A percentile compares a stretch with the other conserved stretches of the same genome.
Conservation (phyloP, 1,140 invertebrate species). For the Eriosoma lanigerum region DNA sequence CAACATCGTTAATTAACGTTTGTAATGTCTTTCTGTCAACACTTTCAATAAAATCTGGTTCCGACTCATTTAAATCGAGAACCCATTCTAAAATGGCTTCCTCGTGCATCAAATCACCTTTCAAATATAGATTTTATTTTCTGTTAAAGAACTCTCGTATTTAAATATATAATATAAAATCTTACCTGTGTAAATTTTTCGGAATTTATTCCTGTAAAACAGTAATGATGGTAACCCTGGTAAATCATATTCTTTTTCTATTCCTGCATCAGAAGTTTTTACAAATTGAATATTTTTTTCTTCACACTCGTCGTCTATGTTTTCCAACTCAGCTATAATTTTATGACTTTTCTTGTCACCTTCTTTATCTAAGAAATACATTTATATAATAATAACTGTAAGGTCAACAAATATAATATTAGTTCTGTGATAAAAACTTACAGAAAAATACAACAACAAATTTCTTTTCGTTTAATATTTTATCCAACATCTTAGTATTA, state of each 20-base stretch:
- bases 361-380: slow-evolving; percentile 71
- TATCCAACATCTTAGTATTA: slow-evolving; percentile 87
- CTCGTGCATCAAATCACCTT: slow-evolving; percentile 86
- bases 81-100: slow-evolving; percentile 89
- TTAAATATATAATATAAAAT: neutral
- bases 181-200: slow-evolving; percentile 75
- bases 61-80: slow-evolving; percentile 77
- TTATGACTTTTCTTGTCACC: slow-evolving; percentile 87
- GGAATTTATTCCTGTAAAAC: slow-evolving; percentile 88
- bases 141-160: neutral
- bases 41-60: slow-evolving; percentile 86
- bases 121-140: neutral
- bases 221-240: slow-evolving; percentile 78
- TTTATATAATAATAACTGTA: neutral
- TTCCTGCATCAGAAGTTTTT: slow-evolving; percentile 86
- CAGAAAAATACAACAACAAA: slow-evolving; percentile 91
- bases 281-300: slow-evolving; percentile 90
- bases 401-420: neutral
- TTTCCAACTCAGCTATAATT: slow-evolving; percentile 86
- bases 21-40: slow-evolving; percentile 88
- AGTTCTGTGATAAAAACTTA: slow-evolving; percentile 61
- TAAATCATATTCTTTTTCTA: slow-evolving; percentile 87
- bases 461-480: slow-evolving; percentile 83
- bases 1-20: slow-evolving; percentile 84
- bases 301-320: slow-evolving; percentile 92